Conservation (phyloP, 2,888 invertebrate genomes). For the Leucoma salicis region DNA sequence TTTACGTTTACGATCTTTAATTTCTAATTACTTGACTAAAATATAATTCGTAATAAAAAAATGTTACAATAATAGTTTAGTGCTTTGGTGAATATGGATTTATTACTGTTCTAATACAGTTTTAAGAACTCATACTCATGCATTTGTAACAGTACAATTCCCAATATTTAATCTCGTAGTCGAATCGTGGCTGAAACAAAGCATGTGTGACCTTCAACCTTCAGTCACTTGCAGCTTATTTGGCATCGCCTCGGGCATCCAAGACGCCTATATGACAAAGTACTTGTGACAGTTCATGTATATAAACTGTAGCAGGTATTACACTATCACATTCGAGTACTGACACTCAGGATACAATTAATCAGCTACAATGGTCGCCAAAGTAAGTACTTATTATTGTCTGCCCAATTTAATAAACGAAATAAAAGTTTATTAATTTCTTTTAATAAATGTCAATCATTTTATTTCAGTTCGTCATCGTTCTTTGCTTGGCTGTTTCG, state of each 20-base stretch:
- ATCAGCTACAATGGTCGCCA: slow-evolving; percentile 11
- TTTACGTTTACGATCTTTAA: too few species aligned
- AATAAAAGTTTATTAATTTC: not conserved
- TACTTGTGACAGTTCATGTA: slow-evolving; percentile 9
- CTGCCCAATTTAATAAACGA: not conserved
- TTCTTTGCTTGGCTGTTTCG: slow-evolving; percentile 50
- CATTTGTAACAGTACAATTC: too few species aligned
- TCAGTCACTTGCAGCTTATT: slow-evolving; percentile 13
- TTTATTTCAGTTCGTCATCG: slow-evolving; percentile 41
- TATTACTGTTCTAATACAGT: too few species aligned
- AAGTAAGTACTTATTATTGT: slow-evolving; percentile 5
- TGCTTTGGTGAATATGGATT: too few species aligned
- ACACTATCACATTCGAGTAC: slow-evolving; percentile 3
- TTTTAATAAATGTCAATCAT: not conserved
- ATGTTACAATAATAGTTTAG: too few species aligned
- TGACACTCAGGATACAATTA: slow-evolving; percentile 3
- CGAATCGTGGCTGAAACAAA: not conserved
- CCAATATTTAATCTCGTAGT: slow-evolving; percentile 6
- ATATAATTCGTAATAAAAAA: too few species aligned
- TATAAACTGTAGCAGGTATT: slow-evolving; percentile 8
- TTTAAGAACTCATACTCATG: too few species aligned
- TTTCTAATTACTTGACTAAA: too few species aligned
- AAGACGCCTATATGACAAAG: slow-evolving; percentile 13
- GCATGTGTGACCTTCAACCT: slow-evolving; percentile 22
- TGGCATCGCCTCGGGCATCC: slow-evolving; percentile 11